Conservation (phyloP, 2,797 vertebrate species). For the Scleropages formosus region DNA sequence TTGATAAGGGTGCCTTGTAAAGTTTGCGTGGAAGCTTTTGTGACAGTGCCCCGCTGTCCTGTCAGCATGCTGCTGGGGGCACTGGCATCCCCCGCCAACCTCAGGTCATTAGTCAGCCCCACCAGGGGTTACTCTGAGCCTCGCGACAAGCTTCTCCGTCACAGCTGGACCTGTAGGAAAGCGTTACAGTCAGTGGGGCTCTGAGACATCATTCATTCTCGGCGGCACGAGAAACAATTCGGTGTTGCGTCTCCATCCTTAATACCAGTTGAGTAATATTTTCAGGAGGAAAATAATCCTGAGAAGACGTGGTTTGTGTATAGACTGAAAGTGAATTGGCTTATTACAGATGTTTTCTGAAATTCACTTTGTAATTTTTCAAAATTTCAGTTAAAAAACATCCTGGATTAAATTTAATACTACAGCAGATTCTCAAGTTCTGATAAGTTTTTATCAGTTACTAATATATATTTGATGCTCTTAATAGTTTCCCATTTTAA, state of each 20-base stretch:
- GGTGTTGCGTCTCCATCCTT: constrained; percentile 66
- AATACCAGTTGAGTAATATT: no score
- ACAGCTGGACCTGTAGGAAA: constrained; percentile 77
- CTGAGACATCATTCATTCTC: constrained; percentile 78
- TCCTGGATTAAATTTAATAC: no score
- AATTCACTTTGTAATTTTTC: no score
- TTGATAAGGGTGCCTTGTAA: constrained; percentile 42
- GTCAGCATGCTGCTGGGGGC: constrained; percentile 79
- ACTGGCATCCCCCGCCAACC: constrained; percentile 72
- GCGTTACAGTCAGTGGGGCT: constrained; percentile 82
- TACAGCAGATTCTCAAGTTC: no score
- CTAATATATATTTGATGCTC: no score
- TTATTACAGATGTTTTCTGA: no score
- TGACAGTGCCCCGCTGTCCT: constrained; percentile 83
- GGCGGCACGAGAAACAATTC: constrained; percentile 70
- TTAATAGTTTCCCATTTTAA: no score
- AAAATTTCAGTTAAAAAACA: no score
- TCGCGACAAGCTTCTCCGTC: constrained; percentile 73
- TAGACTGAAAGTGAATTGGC: no score
- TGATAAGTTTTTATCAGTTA: no score
- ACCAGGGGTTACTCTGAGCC: constrained; percentile 71
- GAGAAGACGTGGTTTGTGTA: no score
- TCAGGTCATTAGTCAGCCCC: constrained; percentile 82
- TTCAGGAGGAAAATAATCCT: no score
- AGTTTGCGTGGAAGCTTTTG: constrained; percentile 76